A percentile compares a stretch with the other conserved stretches of the same genome.
phyloP scores from a whole-genome alignment of 2,888 invertebrate species.

The Pristionchus exspectatus region DNA sequence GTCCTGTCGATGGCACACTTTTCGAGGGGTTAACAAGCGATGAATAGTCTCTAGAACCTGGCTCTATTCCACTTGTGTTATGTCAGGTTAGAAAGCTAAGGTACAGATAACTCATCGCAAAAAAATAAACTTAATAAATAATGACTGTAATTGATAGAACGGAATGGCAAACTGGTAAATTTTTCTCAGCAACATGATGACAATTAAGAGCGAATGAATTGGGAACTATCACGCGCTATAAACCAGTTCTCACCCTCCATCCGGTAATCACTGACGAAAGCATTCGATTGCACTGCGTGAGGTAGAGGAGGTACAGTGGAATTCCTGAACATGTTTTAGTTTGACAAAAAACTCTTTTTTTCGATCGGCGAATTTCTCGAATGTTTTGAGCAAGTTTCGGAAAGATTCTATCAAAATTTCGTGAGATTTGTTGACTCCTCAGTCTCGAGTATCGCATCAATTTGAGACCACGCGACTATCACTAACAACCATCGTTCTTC shows the following conservation, averaged over 20 bases:
- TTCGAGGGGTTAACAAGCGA: too few relatives aligned
- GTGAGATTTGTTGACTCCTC: background rate
- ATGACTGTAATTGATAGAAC: too few relatives aligned
- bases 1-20: too few relatives aligned
- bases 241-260: background rate
- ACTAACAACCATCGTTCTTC: background rate
- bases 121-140: too few relatives aligned
- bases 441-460: background rate
- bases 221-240: too few relatives aligned
- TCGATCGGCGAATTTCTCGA: background rate
- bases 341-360: background rate
- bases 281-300: conserved; percentile 64
- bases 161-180: too few relatives aligned
- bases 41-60: too few relatives aligned
- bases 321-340: conserved; percentile 52
- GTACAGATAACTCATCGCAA: too few relatives aligned
- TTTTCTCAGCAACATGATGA: too few relatives aligned
- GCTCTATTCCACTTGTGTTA: too few relatives aligned
- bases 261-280: conserved; percentile 37
- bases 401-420: background rate
- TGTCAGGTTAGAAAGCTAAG: too few relatives aligned
- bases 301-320: conserved; percentile 64
- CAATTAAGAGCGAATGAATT: too few relatives aligned
- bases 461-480: background rate
- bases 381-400: background rate